Evolutionary conservation across 1,140 invertebrate genomes (phyloP).

Genomic region (Uloborus diversus): DNA sequence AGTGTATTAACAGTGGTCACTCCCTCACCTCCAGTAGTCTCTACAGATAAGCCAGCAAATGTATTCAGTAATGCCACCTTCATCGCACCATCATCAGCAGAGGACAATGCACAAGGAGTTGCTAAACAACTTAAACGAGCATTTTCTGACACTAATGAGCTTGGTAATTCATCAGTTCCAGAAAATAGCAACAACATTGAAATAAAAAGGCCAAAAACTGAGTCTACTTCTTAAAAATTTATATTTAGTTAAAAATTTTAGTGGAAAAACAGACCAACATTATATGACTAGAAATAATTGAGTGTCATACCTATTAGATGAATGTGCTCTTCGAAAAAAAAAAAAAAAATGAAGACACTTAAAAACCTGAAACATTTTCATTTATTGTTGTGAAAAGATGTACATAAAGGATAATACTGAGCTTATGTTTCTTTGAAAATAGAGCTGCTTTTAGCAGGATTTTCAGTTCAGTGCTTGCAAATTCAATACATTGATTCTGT

Average conservation of each 20-base stretch:
- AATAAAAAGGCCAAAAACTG: slow-evolving; percentile 36
- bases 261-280: too few species aligned
- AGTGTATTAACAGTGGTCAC: slow-evolving; percentile 38
- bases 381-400: slow-evolving; percentile 16
- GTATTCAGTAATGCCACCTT: slow-evolving; percentile 32
- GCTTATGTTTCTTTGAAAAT: slow-evolving; percentile 35
- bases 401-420: slow-evolving; percentile 22
- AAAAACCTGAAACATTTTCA: background rate
- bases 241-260: slow-evolving; percentile 2
- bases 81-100: slow-evolving; percentile 24
- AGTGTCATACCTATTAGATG: too few species aligned
- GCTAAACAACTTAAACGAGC: slow-evolving; percentile 21
- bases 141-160: slow-evolving; percentile 21
- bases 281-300: too few species aligned
- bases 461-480: slow-evolving; percentile 8
- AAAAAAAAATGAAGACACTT: too few species aligned
- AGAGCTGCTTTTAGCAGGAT: slow-evolving; percentile 20
- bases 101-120: slow-evolving; percentile 23
- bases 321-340: too few species aligned
- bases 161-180: slow-evolving; percentile 4
- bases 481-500: slow-evolving; percentile 20
- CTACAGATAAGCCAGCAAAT: slow-evolving; percentile 14
- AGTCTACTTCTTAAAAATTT: slow-evolving; percentile 20
- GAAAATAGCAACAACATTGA: slow-evolving; percentile 14
- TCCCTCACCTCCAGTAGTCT: background rate